A percentile compares a stretch with the other conserved stretches of the same genome.
phyloP scores from a whole-genome alignment of 53 echinoderm and acorn worm species.

The Echinometra lucunter region DNA sequence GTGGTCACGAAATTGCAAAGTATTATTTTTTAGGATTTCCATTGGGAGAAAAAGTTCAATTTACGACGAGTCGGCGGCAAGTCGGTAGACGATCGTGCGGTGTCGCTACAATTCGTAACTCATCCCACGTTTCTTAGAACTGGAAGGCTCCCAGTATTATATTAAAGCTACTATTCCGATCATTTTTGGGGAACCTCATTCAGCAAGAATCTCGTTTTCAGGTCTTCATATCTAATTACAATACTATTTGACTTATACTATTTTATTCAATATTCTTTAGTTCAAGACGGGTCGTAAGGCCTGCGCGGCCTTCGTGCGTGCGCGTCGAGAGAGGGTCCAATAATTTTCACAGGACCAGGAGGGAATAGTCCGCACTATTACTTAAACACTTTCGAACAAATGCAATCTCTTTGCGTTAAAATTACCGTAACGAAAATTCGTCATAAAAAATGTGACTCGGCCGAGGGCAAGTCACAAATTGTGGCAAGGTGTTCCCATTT shows the following conservation, averaged over 20 bases:
- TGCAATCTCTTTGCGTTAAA: conserved; percentile 44
- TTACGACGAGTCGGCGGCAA: neutral
- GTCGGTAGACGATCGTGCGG: neutral
- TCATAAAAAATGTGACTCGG: conserved; percentile 38
- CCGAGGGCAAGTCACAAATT: conserved; percentile 39
- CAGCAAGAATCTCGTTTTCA: neutral
- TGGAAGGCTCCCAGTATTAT: neutral
- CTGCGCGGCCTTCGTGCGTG: neutral
- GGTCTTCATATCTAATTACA: neutral
- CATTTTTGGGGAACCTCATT: neutral
- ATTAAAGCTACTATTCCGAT: neutral
- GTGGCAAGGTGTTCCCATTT: conserved; percentile 44
- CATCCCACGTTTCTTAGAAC: neutral
- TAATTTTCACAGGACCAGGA: neutral
- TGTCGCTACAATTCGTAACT: neutral
- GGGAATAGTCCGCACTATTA: neutral
- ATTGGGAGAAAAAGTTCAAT: neutral
- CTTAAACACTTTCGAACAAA: conserved; percentile 19
- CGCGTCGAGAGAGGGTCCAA: neutral
- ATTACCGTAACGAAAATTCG: conserved; percentile 55
- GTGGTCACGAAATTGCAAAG: neutral
- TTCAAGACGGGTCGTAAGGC: neutral
- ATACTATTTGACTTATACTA: neutral
- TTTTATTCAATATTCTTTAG: no score
- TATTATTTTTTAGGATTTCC: neutral